Percentiles rank a stretch among this genome's conserved stretches.
Conservation (phyloP, 2,797 vertebrate species). For the Trachops cirrhosus region DNA sequence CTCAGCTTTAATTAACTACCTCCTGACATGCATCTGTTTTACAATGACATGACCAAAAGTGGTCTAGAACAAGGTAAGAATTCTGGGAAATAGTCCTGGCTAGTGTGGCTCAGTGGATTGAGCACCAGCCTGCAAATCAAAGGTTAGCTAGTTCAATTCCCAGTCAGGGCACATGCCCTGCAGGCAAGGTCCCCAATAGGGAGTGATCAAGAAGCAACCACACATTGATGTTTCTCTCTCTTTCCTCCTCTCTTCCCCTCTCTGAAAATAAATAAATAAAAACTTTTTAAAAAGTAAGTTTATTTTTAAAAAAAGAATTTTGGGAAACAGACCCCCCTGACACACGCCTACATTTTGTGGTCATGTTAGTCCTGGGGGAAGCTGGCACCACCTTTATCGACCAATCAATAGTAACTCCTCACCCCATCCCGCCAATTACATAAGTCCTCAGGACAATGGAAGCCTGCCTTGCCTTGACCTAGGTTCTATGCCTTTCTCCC, state of each 20-base stretch:
- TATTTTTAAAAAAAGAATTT: no score
- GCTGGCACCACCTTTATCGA: background rate
- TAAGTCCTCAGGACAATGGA: background rate
- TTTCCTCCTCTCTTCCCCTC: no score
- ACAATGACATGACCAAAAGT: background rate
- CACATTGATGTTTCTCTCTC: no score
- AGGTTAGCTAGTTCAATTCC: no score
- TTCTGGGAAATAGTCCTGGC: background rate
- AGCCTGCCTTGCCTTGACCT: no score
- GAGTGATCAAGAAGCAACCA: no score
- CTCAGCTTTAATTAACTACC: background rate
- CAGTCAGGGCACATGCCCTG: no score
- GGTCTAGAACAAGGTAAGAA: background rate
- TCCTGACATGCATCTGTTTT: background rate
- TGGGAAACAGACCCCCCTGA: background rate
- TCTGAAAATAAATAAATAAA: no score
- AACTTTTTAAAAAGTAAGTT: no score
- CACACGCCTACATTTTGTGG: background rate
- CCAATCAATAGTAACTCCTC: background rate
- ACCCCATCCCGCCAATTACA: background rate
- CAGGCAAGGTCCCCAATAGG: no score
- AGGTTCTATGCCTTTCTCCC: background rate
- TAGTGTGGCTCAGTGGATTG: no score
- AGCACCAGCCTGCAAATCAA: no score
- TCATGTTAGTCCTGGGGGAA: background rate